Percentiles rank a stretch among this genome's conserved stretches.
These are phyloP conservation scores for Holacanthus passer DNA, from an alignment of 2,113 vertebrate species.

Conservation along the genomic window DNA sequence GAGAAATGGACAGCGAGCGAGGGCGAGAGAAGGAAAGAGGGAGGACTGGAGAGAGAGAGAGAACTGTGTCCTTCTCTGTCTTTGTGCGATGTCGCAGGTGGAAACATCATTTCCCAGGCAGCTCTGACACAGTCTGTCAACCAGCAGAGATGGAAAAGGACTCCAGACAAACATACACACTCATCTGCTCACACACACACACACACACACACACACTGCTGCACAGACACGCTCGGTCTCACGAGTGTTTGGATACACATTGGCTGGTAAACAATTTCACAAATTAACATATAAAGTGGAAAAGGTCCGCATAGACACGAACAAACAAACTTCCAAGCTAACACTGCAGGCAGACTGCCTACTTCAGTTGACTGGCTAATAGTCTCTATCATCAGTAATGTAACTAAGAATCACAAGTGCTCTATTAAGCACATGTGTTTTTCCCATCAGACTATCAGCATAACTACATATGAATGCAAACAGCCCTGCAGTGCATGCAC, in stretches of 20 bases:
- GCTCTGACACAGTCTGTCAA: conserved; percentile 75
- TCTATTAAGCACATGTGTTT: conserved; percentile 50
- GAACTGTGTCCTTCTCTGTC: conserved; percentile 63
- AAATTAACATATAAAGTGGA: conserved; percentile 85
- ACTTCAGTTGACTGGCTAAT: conserved; percentile 70
- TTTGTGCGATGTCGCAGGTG: conserved; percentile 77
- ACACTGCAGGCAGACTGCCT: conserved; percentile 59
- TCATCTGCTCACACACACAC: conserved; percentile 20
- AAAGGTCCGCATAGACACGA: conserved; percentile 73
- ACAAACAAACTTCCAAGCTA: conserved; percentile 72
- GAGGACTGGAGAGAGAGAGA: too few relatives aligned
- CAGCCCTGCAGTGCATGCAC: conserved; percentile 20
- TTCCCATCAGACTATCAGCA: conserved; percentile 56
- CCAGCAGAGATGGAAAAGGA: conserved; percentile 64
- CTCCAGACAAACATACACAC: conserved; percentile 57
- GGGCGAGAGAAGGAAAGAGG: conserved; percentile 6
- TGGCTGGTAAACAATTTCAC: conserved; percentile 81
- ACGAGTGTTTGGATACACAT: conserved; percentile 77
- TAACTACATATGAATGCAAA: conserved; percentile 57
- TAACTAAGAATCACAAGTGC: conserved; percentile 71
- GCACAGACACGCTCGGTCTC: conserved; percentile 61
- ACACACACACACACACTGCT: conserved; percentile 46
- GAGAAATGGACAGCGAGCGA: conserved; percentile 29
- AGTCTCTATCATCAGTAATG: conserved; percentile 66
- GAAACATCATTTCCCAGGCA: conserved; percentile 76